Percentiles rank a stretch among this genome's conserved stretches.
phyloP scores from a whole-genome alignment of 1,140 invertebrate species.

The Saxidomus purpurata region DNA sequence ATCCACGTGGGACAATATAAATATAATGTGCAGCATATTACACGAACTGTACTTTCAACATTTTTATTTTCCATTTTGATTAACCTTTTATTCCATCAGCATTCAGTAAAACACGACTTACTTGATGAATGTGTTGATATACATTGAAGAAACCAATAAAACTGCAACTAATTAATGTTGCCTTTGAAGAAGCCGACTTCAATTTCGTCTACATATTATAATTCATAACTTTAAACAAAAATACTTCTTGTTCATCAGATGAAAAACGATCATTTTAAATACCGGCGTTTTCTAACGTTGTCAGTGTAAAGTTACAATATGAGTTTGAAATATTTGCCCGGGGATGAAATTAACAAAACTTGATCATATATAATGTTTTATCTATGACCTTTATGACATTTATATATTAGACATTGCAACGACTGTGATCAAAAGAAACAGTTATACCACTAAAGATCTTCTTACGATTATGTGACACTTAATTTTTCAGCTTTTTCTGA shows the following conservation, averaged over 20 bases:
- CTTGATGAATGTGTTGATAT: too few relatives aligned
- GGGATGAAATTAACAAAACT: neutral
- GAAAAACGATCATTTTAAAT: conserved; percentile 12
- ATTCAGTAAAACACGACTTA: too few relatives aligned
- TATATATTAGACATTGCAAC: neutral
- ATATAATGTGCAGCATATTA: too few relatives aligned
- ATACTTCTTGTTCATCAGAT: neutral
- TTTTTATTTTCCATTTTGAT: too few relatives aligned
- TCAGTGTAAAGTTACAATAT: neutral
- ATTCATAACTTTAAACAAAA: too few relatives aligned
- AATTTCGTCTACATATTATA: neutral
- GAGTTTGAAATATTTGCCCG: neutral
- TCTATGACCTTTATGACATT: neutral
- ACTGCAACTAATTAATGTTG: neutral
- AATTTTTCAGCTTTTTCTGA: neutral
- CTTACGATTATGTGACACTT: neutral
- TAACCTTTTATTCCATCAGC: too few relatives aligned
- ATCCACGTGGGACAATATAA: too few relatives aligned
- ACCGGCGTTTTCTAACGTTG: conserved; percentile 4
- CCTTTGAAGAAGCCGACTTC: neutral
- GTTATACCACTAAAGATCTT: neutral
- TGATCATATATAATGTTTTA: conserved; percentile 26
- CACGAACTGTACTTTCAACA: too few relatives aligned
- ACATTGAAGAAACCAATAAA: neutral
- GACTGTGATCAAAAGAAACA: conserved; percentile 15